Percentiles rank a stretch among this genome's conserved stretches.
Evolutionary conservation across 2,113 vertebrate genomes (phyloP).

Genomic region (Podilymbus podiceps): DNA sequence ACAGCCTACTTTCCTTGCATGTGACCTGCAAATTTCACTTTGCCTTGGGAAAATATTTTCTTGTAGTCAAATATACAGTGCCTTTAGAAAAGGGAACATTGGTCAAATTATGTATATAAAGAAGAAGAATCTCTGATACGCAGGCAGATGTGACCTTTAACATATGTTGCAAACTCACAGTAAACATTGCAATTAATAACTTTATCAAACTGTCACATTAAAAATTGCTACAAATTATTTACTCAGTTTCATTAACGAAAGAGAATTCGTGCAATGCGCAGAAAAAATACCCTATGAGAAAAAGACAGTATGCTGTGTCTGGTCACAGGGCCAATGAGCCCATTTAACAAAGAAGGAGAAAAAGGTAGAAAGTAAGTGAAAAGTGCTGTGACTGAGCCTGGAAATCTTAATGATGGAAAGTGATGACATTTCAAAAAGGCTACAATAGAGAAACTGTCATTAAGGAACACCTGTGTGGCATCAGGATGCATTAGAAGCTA

Average conservation of each 20-base stretch:
- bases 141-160: neutral
- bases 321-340: neutral
- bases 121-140: neutral
- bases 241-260: neutral
- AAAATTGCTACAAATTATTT: neutral
- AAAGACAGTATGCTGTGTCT: neutral
- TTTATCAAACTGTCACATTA: neutral
- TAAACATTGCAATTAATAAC: neutral
- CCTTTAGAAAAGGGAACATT: neutral
- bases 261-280: neutral
- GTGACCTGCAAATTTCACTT: neutral
- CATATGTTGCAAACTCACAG: neutral
- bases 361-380: neutral
- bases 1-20: neutral
- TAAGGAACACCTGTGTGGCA: neutral
- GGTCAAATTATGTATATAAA: neutral
- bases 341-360: neutral
- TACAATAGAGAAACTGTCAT: neutral
- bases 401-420: neutral
- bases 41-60: neutral
- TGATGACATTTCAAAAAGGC: neutral
- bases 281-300: neutral
- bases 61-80: neutral
- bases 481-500: neutral
- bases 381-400: neutral